Percentiles rank a stretch among this genome's conserved stretches.
Conservation (phyloP, 2,888 invertebrate species). For the Halocaridina rubra region DNA sequence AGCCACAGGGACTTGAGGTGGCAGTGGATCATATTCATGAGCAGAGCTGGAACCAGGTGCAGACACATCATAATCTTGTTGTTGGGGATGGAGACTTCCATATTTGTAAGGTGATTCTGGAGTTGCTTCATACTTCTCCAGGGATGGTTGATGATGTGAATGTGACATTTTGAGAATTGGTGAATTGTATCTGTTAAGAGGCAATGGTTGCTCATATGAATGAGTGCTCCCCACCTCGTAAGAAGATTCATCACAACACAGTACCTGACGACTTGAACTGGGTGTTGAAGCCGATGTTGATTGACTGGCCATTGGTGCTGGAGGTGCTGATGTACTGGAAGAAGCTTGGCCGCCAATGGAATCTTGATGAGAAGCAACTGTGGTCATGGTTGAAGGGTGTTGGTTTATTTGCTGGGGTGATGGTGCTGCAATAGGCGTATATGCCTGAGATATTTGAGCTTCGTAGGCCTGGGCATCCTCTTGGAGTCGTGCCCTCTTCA, state of each 20-base stretch:
- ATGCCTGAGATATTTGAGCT: slow-evolving; percentile 35
- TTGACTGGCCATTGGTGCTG: slow-evolving; percentile 11
- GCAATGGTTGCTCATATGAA: neutral
- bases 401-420: slow-evolving; percentile 1
- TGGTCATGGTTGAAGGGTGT: slow-evolving; percentile 10
- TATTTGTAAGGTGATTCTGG: slow-evolving; percentile 18
- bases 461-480: slow-evolving; percentile 40
- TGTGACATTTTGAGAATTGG: slow-evolving; percentile 18
- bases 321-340: neutral
- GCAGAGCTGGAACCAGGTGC: neutral
- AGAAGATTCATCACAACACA: slow-evolving; percentile 27
- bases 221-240: neutral
- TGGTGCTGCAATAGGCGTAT: slow-evolving; percentile 18
- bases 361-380: neutral
- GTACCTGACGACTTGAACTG: neutral
- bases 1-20: slow-evolving; percentile 36
- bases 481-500: slow-evolving; percentile 47
- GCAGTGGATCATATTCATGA: slow-evolving; percentile 44
- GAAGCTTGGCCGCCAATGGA: slow-evolving; percentile 21
- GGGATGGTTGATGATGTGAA: neutral
- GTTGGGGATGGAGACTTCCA: neutral
- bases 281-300: neutral
- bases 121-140: slow-evolving; percentile 5
- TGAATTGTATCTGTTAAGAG: slow-evolving; percentile 19
- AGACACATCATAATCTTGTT: neutral